Conservation (phyloP, 2,797 vertebrate genomes). For the Cheirogaleus major region DNA sequence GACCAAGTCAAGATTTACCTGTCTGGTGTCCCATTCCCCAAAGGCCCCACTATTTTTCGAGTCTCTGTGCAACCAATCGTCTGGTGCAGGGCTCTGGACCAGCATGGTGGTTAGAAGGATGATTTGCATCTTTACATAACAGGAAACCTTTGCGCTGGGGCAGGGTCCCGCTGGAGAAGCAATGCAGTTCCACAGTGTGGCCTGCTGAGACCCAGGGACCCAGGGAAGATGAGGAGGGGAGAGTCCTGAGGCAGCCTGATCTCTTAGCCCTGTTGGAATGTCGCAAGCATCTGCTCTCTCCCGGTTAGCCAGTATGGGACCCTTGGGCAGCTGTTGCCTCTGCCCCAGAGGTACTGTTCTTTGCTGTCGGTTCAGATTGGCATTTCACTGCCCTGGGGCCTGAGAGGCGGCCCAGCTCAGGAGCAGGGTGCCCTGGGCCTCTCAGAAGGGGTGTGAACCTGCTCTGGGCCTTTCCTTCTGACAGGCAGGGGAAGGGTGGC, state of each 20-base stretch:
- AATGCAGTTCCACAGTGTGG: background rate
- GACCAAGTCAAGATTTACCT: background rate
- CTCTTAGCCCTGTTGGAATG: background rate
- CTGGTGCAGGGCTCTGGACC: background rate
- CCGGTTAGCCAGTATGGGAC: background rate
- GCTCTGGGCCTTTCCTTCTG: background rate
- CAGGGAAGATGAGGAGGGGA: background rate
- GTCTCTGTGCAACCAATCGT: background rate
- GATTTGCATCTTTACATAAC: conserved; percentile 48
- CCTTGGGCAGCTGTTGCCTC: background rate
- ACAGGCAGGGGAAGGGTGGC: background rate
- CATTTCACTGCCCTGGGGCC: background rate
- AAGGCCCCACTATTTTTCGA: background rate
- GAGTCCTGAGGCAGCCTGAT: background rate
- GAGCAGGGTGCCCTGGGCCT: background rate
- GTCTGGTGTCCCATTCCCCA: background rate
- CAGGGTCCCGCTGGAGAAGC: background rate
- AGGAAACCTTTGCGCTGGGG: background rate
- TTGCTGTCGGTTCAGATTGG: background rate
- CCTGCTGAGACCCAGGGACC: background rate
- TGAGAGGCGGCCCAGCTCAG: background rate
- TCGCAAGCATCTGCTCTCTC: background rate
- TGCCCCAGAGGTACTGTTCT: background rate
- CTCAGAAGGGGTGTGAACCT: background rate
- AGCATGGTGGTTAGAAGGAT: background rate